phyloP scores from a whole-genome alignment of 2,797 vertebrate species.

The Trachops cirrhosus region DNA sequence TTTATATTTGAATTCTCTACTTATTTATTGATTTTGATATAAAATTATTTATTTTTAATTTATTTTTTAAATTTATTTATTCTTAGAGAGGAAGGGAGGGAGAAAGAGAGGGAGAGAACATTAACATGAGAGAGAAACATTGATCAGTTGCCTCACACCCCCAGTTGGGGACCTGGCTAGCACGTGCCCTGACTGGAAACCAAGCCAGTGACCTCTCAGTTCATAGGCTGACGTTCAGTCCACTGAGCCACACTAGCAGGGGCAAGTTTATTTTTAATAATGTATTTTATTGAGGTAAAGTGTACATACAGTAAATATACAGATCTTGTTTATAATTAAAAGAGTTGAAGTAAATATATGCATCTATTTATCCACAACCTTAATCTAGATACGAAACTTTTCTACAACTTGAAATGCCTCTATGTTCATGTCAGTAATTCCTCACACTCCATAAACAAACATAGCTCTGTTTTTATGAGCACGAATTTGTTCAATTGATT shows the following conservation, averaged over 20 bases:
- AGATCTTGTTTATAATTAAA: neutral
- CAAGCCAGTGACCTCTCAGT: too few species aligned
- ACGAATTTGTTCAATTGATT: neutral
- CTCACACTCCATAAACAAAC: neutral
- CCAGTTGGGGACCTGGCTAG: too few species aligned
- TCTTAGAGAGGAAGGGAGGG: too few species aligned
- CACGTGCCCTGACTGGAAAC: too few species aligned
- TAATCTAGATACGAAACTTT: neutral
- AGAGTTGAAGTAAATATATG: neutral
- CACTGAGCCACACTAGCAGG: too few species aligned
- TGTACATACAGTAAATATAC: neutral
- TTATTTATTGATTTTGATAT: neutral
- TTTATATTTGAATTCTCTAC: neutral
- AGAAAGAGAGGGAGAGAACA: too few species aligned
- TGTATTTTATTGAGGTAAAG: neutral
- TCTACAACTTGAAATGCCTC: neutral
- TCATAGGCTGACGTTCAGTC: too few species aligned
- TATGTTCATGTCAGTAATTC: neutral
- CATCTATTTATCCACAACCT: neutral
- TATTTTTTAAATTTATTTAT: neutral
- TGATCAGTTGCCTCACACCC: too few species aligned
- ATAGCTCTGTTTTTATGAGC: neutral
- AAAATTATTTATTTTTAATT: neutral
- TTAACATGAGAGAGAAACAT: too few species aligned
- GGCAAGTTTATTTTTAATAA: neutral